Conservation (phyloP, 2,888 invertebrate genomes). For the Nymphalis c-album region DNA sequence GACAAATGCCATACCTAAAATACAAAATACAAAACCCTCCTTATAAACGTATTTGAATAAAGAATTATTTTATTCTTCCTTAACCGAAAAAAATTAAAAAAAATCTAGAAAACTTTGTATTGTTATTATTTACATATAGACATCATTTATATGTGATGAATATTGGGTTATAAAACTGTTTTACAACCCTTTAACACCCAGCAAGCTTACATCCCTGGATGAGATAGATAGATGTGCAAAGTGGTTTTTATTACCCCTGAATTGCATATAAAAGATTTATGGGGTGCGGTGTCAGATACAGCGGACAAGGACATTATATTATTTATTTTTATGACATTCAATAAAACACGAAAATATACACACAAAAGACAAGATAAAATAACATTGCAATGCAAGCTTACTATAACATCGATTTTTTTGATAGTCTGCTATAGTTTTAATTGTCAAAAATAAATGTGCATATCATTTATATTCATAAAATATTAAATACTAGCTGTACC, state of each 20-base stretch:
- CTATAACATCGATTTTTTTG: too few species aligned
- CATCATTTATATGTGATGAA: constrained; percentile 20
- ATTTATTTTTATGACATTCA: not conserved
- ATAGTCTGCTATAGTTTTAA: too few species aligned
- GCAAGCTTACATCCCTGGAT: constrained; percentile 33
- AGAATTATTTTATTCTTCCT: too few species aligned
- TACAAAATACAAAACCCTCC: too few species aligned
- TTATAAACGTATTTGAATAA: too few species aligned
- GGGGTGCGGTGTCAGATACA: constrained; percentile 11
- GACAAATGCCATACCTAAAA: too few species aligned
- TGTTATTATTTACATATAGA: not conserved
- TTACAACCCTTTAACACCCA: constrained; percentile 28
- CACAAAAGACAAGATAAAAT: too few species aligned
- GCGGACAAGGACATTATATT: constrained; percentile 12
- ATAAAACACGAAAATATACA: not conserved
- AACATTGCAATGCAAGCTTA: too few species aligned
- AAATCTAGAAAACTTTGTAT: not conserved
- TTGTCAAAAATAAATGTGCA: too few species aligned
- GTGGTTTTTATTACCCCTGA: constrained; percentile 44
- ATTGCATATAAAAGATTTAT: constrained; percentile 44
- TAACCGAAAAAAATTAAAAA: too few species aligned
- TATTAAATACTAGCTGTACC: too few species aligned
- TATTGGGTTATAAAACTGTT: constrained; percentile 28
- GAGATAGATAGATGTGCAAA: constrained; percentile 39
- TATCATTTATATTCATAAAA: too few species aligned